phyloP scores from a whole-genome alignment of 2,113 vertebrate genomes.

The Callithrix jacchus region DNA sequence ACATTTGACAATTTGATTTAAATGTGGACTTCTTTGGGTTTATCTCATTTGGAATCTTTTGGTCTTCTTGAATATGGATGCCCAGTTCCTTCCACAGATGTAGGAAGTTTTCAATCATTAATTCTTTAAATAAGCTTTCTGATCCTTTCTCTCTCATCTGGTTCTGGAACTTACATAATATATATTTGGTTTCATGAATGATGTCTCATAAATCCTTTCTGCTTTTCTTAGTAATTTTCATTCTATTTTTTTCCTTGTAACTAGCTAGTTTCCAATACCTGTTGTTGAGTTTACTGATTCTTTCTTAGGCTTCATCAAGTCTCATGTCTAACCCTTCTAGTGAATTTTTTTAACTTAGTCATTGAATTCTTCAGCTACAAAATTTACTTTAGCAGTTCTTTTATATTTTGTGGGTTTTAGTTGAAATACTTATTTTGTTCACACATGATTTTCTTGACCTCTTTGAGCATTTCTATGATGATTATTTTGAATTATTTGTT shows the following conservation, averaged over 20 bases:
- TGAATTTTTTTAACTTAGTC: neutral
- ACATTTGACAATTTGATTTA: neutral
- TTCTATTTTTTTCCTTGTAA: neutral
- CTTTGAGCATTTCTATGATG: neutral
- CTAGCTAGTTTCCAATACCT: neutral
- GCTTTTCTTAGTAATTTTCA: neutral
- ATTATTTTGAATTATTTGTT: neutral
- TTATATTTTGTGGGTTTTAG: neutral
- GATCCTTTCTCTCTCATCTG: neutral
- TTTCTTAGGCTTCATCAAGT: neutral
- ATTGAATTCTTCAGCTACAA: neutral
- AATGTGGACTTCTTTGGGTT: neutral
- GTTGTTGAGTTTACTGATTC: neutral
- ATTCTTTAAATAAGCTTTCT: neutral
- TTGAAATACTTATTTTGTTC: neutral
- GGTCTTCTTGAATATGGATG: neutral
- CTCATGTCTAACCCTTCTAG: neutral
- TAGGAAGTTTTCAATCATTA: neutral
- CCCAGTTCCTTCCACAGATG: neutral
- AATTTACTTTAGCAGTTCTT: neutral
- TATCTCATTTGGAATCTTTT: neutral
- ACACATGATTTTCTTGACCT: neutral
- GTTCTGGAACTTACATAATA: neutral
- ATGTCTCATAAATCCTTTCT: neutral
- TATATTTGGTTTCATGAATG: neutral